These are phyloP conservation scores for Hypanus sabinus DNA, from an alignment of 2,113 vertebrate genomes.

Conservation along the genomic window DNA sequence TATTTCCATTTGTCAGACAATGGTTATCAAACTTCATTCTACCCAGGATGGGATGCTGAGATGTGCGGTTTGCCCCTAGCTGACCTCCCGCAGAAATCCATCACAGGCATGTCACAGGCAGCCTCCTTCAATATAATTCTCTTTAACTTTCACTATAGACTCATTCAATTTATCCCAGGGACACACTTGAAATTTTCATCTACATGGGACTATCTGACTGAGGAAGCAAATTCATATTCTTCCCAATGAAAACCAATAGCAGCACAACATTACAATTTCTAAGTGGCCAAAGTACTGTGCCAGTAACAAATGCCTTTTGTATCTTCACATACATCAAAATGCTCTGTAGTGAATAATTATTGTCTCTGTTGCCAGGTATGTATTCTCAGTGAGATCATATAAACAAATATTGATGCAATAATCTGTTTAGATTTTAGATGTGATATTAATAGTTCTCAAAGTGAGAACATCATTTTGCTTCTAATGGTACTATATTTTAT, in stretches of 20 bases:
- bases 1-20: background rate
- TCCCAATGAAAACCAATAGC: background rate
- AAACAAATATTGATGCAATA: background rate
- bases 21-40: background rate
- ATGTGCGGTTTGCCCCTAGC: background rate
- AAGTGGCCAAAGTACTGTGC: background rate
- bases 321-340: background rate
- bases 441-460: too few relatives aligned
- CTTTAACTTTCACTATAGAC: background rate
- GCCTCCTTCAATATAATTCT: background rate
- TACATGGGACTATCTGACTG: background rate
- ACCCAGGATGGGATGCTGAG: background rate
- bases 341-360: background rate
- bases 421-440: background rate
- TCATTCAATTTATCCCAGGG: background rate
- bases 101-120: background rate
- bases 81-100: background rate
- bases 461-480: background rate
- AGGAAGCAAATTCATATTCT: background rate
- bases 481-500: background rate
- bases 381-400: background rate
- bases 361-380: background rate
- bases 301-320: background rate
- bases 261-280: too few relatives aligned
- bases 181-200: background rate